A percentile compares a stretch with the other conserved stretches of the same genome.
Conservation (phyloP, 2,113 vertebrate species). For the Chaetops frenatus region DNA sequence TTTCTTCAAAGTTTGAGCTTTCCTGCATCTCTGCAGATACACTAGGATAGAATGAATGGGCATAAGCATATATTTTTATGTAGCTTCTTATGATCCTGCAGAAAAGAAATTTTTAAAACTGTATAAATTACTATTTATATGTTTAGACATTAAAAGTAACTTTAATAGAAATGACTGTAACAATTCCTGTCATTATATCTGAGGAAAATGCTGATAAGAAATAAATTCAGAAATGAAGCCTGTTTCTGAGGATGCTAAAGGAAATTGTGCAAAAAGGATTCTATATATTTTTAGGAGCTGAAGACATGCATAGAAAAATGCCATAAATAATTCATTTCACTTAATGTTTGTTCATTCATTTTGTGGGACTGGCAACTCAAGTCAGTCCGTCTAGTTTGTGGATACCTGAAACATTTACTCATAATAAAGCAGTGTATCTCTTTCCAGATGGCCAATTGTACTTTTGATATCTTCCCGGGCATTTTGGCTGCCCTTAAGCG, state of each 20-base stretch:
- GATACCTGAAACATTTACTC: neutral
- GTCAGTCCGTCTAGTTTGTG: neutral
- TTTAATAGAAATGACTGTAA: neutral
- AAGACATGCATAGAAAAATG: neutral
- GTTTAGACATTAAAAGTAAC: neutral
- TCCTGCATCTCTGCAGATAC: constrained; percentile 17
- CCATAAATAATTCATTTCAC: neutral
- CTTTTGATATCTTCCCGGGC: neutral
- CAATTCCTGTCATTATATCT: neutral
- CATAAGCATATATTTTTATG: neutral
- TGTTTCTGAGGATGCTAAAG: neutral
- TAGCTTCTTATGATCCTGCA: neutral
- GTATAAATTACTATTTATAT: neutral
- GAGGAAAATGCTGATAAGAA: neutral
- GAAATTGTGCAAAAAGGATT: neutral
- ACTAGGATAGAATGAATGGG: neutral
- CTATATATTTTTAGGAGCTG: neutral
- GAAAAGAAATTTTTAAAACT: neutral
- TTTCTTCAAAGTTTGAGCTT: constrained; percentile 58
- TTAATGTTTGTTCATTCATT: neutral
- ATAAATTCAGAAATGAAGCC: neutral
- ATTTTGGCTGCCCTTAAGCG: neutral
- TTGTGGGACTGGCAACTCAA: neutral
- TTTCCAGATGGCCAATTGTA: neutral
- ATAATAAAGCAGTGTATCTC: neutral